Conservation (phyloP, 2,113 vertebrate species). For the Hiodon tergisus region DNA sequence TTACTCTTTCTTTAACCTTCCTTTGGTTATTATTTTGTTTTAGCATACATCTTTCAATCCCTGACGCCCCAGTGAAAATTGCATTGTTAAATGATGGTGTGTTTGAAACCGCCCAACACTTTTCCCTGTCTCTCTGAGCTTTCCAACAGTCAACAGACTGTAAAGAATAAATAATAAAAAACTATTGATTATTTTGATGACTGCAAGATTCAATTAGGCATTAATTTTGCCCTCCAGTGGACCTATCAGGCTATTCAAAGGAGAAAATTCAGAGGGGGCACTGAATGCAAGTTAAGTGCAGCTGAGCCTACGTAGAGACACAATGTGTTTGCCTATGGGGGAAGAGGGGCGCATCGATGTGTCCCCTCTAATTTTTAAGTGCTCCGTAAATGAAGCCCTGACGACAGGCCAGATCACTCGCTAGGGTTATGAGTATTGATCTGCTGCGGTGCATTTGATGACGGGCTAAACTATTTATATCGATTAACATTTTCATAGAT, state of each 20-base stretch:
- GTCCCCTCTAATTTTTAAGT: slow-evolving; percentile 95
- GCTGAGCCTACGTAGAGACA: slow-evolving; percentile 86
- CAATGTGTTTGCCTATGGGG: slow-evolving; percentile 94
- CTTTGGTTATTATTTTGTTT: slow-evolving; percentile 60
- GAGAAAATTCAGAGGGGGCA: slow-evolving; percentile 54
- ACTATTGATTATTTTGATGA: slow-evolving; percentile 99
- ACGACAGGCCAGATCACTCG: slow-evolving; percentile 98
- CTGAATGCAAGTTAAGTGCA: slow-evolving; percentile 84
- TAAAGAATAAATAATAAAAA: slow-evolving; percentile 99
- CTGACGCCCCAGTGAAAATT: slow-evolving; percentile 94
- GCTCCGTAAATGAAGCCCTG: slow-evolving; percentile 89
- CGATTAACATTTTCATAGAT: slow-evolving; percentile 99
- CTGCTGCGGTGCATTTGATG: slow-evolving; percentile 80
- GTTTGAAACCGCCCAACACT: slow-evolving; percentile 89
- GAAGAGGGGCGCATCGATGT: slow-evolving; percentile 82
- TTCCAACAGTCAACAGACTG: slow-evolving; percentile 99
- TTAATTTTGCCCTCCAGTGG: slow-evolving; percentile 99
- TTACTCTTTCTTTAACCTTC: slow-evolving; percentile 80
- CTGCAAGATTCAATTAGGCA: slow-evolving; percentile 99
- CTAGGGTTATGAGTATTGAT: slow-evolving; percentile 93
- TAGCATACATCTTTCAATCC: slow-evolving; percentile 94
- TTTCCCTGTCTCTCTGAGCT: slow-evolving; percentile 87
- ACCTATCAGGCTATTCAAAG: slow-evolving; percentile 98
- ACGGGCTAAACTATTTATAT: slow-evolving; percentile 99
- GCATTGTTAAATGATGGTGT: slow-evolving; percentile 91